Percentiles rank a stretch among this genome's conserved stretches.
Evolutionary conservation across 2,113 vertebrate genomes (phyloP).

Genomic region (Vimba vimba): DNA sequence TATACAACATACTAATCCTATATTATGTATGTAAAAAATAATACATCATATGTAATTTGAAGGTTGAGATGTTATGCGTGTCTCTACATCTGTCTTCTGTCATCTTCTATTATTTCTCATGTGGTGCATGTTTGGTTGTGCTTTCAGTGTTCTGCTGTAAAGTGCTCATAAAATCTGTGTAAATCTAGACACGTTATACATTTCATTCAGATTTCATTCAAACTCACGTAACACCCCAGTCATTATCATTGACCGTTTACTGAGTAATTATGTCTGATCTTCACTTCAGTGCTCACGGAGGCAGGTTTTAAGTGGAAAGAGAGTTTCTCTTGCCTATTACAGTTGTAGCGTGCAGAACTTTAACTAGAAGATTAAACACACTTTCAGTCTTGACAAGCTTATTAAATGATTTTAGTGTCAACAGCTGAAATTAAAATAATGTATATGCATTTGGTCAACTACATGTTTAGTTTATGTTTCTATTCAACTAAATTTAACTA

Average conservation of each 20-base stretch:
- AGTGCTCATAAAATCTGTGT: background rate
- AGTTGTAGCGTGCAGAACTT: background rate
- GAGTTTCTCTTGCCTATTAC: background rate
- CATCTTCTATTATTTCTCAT: background rate
- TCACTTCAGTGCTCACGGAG: background rate
- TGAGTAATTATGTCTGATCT: constrained; percentile 2
- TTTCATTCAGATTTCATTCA: constrained; percentile 32
- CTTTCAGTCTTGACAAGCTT: background rate
- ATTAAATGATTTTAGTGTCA: background rate
- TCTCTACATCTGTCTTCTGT: background rate
- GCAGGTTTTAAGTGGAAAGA: background rate
- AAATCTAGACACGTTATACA: background rate
- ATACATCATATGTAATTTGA: constrained; percentile 22
- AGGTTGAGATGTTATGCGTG: constrained; percentile 35
- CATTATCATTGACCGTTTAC: background rate
- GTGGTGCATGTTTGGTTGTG: constrained; percentile 46
- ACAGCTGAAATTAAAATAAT: background rate
- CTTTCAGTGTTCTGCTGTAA: constrained; percentile 15
- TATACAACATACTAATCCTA: background rate
- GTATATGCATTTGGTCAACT: background rate
- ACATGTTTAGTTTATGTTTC: background rate
- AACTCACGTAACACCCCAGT: background rate
- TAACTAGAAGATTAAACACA: background rate
- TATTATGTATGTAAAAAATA: too few relatives aligned
- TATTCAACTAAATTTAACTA: background rate